Percentiles rank a stretch among this genome's conserved stretches.
These are phyloP conservation scores for Peromyscus attwateri DNA, from an alignment of 2,797 vertebrate genomes.

Conservation along the genomic window DNA sequence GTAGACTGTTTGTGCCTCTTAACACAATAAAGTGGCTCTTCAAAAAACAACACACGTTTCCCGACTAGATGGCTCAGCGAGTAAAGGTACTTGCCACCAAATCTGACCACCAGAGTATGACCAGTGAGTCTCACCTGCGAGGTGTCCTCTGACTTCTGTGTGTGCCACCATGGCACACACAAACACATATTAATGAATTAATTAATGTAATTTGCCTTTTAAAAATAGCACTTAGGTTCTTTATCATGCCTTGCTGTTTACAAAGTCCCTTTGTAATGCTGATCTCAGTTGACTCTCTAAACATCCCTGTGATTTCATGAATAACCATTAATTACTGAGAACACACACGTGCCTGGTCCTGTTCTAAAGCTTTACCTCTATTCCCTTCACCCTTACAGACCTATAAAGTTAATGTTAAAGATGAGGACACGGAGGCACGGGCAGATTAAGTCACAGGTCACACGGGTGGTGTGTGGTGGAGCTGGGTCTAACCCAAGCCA, in stretches of 20 bases:
- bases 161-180: fast-evolving
- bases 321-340: not conserved
- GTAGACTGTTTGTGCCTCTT: not conserved
- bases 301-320: not conserved
- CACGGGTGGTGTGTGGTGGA: not conserved
- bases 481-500: not conserved
- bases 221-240: not conserved
- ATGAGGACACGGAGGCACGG: not conserved
- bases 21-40: not conserved
- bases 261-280: not conserved
- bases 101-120: not conserved
- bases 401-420: not conserved
- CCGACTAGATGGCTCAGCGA: not conserved
- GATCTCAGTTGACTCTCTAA: not conserved
- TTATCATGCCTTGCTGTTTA: not conserved
- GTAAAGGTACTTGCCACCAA: not conserved
- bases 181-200: not conserved
- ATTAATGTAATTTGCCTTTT: not conserved
- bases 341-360: not conserved
- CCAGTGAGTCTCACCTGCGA: not conserved
- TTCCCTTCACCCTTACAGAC: not conserved
- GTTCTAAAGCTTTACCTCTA: not conserved
- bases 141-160: not conserved
- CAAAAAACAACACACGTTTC: not conserved
- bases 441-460: not conserved